Conservation (phyloP, 2,888 invertebrate species). For the Lutraria lutraria region DNA sequence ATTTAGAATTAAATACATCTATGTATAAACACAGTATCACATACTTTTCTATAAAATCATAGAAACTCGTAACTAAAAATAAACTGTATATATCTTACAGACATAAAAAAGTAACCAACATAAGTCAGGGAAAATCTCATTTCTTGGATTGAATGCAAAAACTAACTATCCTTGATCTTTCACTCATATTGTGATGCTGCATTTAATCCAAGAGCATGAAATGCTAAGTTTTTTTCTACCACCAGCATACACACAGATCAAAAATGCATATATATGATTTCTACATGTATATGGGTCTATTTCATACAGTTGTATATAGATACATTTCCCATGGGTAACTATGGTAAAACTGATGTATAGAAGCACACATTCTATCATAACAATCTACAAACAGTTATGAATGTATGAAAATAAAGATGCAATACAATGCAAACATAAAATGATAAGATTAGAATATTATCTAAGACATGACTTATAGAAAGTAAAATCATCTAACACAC, state of each 20-base stretch:
- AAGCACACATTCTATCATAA: slow-evolving; percentile 8
- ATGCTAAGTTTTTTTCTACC: not conserved
- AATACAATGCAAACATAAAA: not conserved
- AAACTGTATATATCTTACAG: too few species aligned
- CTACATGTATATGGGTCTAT: slow-evolving; percentile 8
- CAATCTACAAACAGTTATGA: not conserved
- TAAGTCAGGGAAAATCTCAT: too few species aligned
- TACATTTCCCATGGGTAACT: not conserved
- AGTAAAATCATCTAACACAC: not conserved
- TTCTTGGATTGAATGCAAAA: too few species aligned
- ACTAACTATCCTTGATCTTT: not conserved
- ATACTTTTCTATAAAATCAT: too few species aligned
- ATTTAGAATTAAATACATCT: too few species aligned
- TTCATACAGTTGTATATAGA: not conserved
- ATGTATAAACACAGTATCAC: too few species aligned
- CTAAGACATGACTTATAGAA: not conserved
- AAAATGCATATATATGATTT: not conserved
- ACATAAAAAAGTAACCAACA: too few species aligned
- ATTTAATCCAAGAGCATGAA: not conserved
- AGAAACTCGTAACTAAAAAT: too few species aligned
- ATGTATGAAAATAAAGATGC: not conserved
- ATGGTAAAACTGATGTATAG: not conserved
- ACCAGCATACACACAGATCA: not conserved
- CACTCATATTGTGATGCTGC: not conserved
- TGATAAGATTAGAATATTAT: not conserved